phyloP scores from a whole-genome alignment of 2,797 vertebrate genomes.

The Euthynnus affinis region DNA sequence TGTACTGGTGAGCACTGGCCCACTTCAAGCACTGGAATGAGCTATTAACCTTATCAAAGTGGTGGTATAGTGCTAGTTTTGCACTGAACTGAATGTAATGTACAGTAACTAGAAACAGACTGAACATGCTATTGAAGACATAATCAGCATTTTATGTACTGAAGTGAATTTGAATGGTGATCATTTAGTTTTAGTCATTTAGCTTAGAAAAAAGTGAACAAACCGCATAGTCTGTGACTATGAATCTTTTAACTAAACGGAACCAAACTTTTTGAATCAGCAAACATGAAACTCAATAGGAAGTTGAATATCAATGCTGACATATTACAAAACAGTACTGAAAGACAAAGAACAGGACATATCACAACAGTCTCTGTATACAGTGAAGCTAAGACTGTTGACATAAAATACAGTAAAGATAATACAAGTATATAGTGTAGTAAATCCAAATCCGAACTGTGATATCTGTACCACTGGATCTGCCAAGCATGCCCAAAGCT shows the following conservation, averaged over 20 bases:
- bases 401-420: constrained; percentile 11
- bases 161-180: too few species aligned
- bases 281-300: constrained; percentile 4
- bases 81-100: not conserved
- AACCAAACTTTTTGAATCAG: constrained; percentile 4
- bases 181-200: too few species aligned
- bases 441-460: constrained; percentile 7
- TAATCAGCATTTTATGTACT: too few species aligned
- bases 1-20: too few species aligned
- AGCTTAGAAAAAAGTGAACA: not conserved
- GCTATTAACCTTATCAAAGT: not conserved
- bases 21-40: not conserved
- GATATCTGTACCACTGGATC: not conserved
- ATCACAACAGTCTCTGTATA: constrained; percentile 3
- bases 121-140: not conserved
- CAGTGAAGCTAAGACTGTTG: constrained; percentile 7
- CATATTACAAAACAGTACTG: not conserved
- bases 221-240: not conserved
- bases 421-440: not conserved
- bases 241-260: not conserved
- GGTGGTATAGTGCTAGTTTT: not conserved
- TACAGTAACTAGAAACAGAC: not conserved
- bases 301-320: constrained; percentile 25
- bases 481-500: too few species aligned
- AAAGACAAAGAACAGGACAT: not conserved